These are phyloP conservation scores for Malurus alboscapulatus DNA, from an alignment of 2,113 vertebrate species.

Conservation along the genomic window DNA sequence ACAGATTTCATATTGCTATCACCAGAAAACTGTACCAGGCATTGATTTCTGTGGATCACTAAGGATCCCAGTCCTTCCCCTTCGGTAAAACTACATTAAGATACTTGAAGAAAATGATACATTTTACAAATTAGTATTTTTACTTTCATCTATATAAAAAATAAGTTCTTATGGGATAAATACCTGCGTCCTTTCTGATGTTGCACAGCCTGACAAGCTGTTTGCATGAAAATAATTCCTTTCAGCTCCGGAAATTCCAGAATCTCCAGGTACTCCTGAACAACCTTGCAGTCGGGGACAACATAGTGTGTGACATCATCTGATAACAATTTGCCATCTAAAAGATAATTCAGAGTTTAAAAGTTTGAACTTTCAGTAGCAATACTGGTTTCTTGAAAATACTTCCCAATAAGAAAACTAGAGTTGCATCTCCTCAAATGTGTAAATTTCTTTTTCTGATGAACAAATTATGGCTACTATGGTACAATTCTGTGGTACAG, in stretches of 20 bases:
- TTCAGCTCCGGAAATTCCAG: slow-evolving; percentile 89
- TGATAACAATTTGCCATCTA: slow-evolving; percentile 87
- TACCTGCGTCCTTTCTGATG: slow-evolving; percentile 93
- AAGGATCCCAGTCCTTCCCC: not conserved
- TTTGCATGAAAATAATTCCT: slow-evolving; percentile 92
- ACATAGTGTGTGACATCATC: slow-evolving; percentile 91
- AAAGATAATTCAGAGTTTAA: slow-evolving; percentile 38
- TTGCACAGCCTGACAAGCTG: slow-evolving; percentile 88
- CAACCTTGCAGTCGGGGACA: slow-evolving; percentile 88
- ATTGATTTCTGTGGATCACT: not conserved
- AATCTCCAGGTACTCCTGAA: slow-evolving; percentile 90
- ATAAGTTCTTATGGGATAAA: not conserved
- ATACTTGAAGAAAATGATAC: not conserved
- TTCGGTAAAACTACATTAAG: not conserved
- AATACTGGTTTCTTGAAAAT: not conserved
- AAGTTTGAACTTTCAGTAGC: slow-evolving; percentile 4
- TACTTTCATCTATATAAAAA: not conserved
- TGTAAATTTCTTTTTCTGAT: not conserved
- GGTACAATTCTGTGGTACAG: not conserved
- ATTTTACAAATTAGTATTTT: not conserved
- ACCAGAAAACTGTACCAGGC: not conserved
- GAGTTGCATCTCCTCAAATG: not conserved
- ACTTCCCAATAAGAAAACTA: not conserved
- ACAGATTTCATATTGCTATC: not conserved
- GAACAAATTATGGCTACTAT: not conserved